Percentiles rank a stretch among this genome's conserved stretches.
Evolutionary conservation across 1,140 invertebrate species (phyloP).

Genomic region (Procambarus clarkii): DNA sequence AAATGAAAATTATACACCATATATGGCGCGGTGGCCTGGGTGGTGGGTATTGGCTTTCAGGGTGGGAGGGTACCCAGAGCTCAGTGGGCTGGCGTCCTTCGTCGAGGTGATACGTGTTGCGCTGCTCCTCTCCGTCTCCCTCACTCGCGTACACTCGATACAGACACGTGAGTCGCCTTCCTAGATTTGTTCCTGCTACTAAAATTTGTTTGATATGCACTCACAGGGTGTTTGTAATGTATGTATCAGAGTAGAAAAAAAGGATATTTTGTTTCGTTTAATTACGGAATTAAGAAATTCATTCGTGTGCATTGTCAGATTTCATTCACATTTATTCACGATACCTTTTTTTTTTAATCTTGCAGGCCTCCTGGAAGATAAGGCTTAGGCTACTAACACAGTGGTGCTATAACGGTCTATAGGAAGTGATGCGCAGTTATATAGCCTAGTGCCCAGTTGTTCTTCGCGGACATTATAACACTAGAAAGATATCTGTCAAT

Average conservation of each 20-base stretch:
- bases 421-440: neutral
- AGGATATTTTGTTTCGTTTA: too few relatives aligned
- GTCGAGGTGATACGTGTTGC: conserved; percentile 14
- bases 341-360: neutral
- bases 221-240: neutral
- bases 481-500: neutral
- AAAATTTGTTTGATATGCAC: too few relatives aligned
- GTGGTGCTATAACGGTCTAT: neutral
- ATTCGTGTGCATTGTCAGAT: too few relatives aligned
- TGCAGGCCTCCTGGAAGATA: neutral
- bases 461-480: too few relatives aligned
- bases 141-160: neutral
- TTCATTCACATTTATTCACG: too few relatives aligned
- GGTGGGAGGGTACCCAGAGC: conserved; percentile 21
- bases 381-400: too few relatives aligned
- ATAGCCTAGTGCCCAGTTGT: too few relatives aligned
- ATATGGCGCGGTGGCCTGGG: conserved; percentile 26
- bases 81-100: conserved; percentile 41
- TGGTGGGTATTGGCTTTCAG: neutral
- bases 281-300: too few relatives aligned
- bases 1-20: conserved; percentile 12
- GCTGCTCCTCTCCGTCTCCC: neutral
- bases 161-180: conserved; percentile 23
- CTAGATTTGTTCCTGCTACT: neutral
- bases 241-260: too few relatives aligned